Percentiles rank a stretch among this genome's conserved stretches.
phyloP scores from a whole-genome alignment of 2,797 vertebrate species.

The Mormyrus proboscirostris region DNA sequence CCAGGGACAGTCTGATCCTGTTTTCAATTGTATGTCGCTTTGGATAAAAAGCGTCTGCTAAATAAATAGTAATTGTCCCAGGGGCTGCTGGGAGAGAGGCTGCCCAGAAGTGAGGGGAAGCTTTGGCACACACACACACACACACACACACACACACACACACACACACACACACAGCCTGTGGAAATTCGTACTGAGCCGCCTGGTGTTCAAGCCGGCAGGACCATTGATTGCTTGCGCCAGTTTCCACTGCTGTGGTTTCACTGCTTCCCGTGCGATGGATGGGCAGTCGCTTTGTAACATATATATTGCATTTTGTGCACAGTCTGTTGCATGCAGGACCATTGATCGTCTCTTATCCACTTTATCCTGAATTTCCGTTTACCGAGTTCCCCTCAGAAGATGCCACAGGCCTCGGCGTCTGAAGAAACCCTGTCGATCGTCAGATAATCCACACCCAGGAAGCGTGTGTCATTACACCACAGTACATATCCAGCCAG shows the following conservation, averaged over 20 bases:
- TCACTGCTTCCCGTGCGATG: slow-evolving; percentile 56
- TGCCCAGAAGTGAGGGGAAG: not conserved
- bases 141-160: not conserved
- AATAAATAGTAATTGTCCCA: not conserved
- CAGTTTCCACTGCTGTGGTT: slow-evolving; percentile 43
- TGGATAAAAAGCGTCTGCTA: not conserved
- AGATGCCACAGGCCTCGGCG: not conserved
- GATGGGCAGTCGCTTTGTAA: slow-evolving; percentile 45
- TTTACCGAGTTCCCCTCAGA: slow-evolving; percentile 11
- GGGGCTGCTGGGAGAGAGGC: not conserved
- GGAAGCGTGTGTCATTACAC: not conserved
- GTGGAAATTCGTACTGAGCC: not conserved
- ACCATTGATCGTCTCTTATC: slow-evolving; percentile 46
- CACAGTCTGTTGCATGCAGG: slow-evolving; percentile 28
- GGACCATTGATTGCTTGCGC: slow-evolving; percentile 29
- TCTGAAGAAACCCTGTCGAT: not conserved
- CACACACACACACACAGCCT: not conserved
- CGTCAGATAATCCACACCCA: not conserved
- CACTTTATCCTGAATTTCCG: slow-evolving; percentile 32
- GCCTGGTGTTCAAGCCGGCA: not conserved
- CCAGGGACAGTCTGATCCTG: not conserved
- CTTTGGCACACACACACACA: not conserved
- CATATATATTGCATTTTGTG: slow-evolving; percentile 49
- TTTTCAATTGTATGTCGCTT: not conserved
- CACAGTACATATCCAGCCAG: not conserved